Percentiles rank a stretch among this genome's conserved stretches.
phyloP scores from a whole-genome alignment of 2,888 invertebrate species.

The Escarpia spicata region DNA sequence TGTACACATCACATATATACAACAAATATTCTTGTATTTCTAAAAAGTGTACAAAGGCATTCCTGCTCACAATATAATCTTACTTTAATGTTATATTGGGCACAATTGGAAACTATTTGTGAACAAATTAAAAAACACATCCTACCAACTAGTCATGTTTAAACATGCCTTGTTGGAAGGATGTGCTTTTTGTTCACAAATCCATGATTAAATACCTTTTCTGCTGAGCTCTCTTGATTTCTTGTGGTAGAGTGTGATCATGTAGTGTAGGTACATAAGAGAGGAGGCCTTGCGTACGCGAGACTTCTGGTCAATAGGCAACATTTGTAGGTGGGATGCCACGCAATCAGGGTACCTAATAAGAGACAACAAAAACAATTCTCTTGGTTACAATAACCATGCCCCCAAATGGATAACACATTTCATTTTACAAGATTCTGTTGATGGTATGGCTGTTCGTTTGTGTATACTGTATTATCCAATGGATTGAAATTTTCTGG shows the following conservation, averaged over 20 bases:
- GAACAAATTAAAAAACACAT: no score
- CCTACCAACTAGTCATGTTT: no score
- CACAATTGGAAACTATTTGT: no score
- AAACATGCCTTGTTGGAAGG: no score
- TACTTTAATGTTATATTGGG: no score
- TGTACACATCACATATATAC: neutral
- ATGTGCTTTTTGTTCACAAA: neutral
- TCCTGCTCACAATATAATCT: neutral
- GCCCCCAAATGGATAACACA: no score
- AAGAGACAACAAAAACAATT: neutral
- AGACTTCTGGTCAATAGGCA: neutral
- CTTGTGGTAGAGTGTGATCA: neutral
- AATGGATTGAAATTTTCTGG: no score
- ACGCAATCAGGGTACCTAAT: neutral
- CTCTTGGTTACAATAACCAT: no score
- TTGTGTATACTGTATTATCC: no score
- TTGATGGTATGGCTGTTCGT: no score
- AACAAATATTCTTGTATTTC: neutral
- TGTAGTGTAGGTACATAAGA: constrained; percentile 4
- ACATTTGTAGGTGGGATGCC: neutral
- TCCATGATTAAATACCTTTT: neutral
- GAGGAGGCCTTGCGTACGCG: neutral
- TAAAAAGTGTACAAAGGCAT: neutral
- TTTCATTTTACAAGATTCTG: no score
- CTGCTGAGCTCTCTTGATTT: neutral